A percentile compares a stretch with the other conserved stretches of the same genome.
Evolutionary conservation across 2,113 vertebrate genomes (phyloP).

Genomic region (Pachycephala philippinensis): DNA sequence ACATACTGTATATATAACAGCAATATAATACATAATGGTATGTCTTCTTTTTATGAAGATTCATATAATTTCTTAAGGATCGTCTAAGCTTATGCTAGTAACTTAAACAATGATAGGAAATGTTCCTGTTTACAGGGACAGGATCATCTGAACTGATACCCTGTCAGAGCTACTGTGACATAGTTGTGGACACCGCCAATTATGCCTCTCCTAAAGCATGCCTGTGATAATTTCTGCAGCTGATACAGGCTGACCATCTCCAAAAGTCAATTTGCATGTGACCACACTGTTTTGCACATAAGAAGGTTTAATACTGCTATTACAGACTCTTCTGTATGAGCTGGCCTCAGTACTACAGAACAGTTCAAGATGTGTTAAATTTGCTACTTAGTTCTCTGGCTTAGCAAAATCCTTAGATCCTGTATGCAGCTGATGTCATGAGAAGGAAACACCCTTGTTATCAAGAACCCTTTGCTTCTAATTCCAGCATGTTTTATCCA

Average conservation of each 20-base stretch:
- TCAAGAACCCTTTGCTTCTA: background rate
- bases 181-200: background rate
- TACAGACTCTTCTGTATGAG: background rate
- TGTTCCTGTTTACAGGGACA: background rate
- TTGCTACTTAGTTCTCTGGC: background rate
- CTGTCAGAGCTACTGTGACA: background rate
- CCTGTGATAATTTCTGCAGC: background rate
- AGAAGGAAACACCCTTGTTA: background rate
- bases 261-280: background rate
- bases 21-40: background rate
- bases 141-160: background rate
- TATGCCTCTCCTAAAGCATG: background rate
- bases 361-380: background rate
- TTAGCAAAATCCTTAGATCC: background rate
- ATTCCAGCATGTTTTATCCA: background rate
- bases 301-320: background rate
- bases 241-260: background rate
- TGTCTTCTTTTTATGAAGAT: background rate
- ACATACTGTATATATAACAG: background rate
- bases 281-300: background rate
- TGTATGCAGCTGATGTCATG: background rate
- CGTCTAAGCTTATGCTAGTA: background rate
- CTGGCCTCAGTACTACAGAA: background rate
- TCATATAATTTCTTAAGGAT: background rate
- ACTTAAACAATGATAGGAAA: background rate